Conservation (phyloP, 2,888 invertebrate genomes). For the Hyles lineata region DNA sequence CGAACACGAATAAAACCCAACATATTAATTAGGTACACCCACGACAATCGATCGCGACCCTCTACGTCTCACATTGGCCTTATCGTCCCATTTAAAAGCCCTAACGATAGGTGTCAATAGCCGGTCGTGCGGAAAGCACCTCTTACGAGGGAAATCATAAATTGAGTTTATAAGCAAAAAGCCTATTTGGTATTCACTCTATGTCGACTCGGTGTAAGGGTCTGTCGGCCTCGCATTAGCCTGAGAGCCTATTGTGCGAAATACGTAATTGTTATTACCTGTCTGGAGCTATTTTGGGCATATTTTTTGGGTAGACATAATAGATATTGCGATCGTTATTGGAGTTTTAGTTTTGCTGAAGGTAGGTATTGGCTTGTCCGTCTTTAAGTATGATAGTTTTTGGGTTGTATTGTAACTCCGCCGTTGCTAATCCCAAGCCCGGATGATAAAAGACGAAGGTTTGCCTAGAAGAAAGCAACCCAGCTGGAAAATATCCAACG, state of each 20-base stretch:
- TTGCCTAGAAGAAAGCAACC: no score
- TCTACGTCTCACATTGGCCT: background rate
- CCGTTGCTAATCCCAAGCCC: no score
- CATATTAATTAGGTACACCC: background rate
- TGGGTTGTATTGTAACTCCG: no score
- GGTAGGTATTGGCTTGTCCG: no score
- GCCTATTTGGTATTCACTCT: constrained; percentile 46
- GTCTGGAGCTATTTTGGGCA: background rate
- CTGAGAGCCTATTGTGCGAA: constrained; percentile 38
- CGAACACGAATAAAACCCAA: background rate
- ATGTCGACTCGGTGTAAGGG: constrained; percentile 22
- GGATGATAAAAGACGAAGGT: no score
- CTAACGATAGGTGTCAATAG: constrained; percentile 45
- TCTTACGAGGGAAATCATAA: constrained; percentile 43
- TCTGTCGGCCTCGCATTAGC: constrained; percentile 30
- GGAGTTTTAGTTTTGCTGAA: no score
- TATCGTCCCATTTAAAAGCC: constrained; percentile 17
- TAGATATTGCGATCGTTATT: background rate
- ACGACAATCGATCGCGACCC: background rate
- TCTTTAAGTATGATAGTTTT: no score
- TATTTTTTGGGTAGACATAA: background rate
- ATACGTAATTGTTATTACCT: constrained; percentile 33
- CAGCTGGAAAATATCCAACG: no score
- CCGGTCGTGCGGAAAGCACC: constrained; percentile 33
- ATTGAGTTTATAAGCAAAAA: constrained; percentile 45